phyloP scores from a whole-genome alignment of 35 echinoderm and acorn worm genomes.

The Diadema setosum region DNA sequence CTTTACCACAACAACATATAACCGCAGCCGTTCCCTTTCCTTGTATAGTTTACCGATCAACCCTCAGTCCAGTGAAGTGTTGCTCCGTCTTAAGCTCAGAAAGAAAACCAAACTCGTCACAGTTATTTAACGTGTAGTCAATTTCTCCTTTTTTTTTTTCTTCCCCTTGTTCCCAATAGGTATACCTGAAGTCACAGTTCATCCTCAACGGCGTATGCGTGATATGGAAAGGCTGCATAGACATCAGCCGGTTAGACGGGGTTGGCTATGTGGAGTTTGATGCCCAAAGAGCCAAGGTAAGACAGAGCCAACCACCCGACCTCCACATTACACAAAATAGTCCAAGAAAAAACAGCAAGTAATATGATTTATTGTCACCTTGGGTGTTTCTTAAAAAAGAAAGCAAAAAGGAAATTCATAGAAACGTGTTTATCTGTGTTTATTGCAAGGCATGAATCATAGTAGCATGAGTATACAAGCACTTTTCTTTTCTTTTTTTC shows the following conservation, averaged over 20 bases:
- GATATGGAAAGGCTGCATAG: constrained; percentile 83
- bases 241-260: constrained; percentile 79
- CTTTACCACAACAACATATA: too few relatives aligned
- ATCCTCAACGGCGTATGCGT: constrained; percentile 97
- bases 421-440: too few relatives aligned
- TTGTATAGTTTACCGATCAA: too few relatives aligned
- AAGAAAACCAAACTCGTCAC: too few relatives aligned
- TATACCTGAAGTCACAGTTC: constrained; percentile 89
- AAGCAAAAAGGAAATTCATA: neutral
- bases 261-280: constrained; percentile 85
- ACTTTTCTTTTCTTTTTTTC: too few relatives aligned
- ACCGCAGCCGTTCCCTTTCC: too few relatives aligned
- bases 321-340: neutral
- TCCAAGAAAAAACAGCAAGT: neutral
- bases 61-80: too few relatives aligned
- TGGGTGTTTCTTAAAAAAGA: neutral
- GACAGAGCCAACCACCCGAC: neutral
- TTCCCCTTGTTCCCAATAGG: constrained; percentile 43
- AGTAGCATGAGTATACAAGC: too few relatives aligned
- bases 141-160: neutral
- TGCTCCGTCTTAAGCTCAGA: too few relatives aligned
- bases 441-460: too few relatives aligned
- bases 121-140: neutral
- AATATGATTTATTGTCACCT: neutral
- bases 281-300: constrained; percentile 89